A percentile compares a stretch with the other conserved stretches of the same genome.
These are phyloP conservation scores for Euwallacea fornicatus DNA, from an alignment of 1,140 invertebrate genomes.

Conservation along the genomic window DNA sequence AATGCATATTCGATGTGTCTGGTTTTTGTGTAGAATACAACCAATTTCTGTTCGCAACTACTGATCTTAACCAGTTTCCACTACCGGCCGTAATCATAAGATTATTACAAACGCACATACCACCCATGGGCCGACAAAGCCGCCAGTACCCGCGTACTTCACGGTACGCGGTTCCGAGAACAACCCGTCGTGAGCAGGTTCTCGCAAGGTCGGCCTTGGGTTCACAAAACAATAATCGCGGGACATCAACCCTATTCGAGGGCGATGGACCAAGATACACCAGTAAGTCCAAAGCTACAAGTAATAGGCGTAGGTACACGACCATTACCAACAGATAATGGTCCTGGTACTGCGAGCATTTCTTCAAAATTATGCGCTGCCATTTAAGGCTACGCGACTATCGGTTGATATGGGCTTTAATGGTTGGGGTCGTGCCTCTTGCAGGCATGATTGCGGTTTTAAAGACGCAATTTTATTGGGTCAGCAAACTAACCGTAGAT, in stretches of 20 bases:
- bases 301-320: constrained; percentile 18
- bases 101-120: constrained; percentile 6
- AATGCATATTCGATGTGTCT: constrained; percentile 12
- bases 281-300: constrained; percentile 8
- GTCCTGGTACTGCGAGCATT: constrained; percentile 3
- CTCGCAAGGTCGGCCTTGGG: constrained; percentile 22
- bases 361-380: constrained; percentile 6
- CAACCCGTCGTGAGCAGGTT: constrained; percentile 16
- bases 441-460: too few relatives aligned
- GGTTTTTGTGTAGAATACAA: neutral
- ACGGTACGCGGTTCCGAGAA: constrained; percentile 14
- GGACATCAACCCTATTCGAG: constrained; percentile 23
- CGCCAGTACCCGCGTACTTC: constrained; percentile 1
- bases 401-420: neutral
- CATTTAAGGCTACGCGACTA: constrained; percentile 4
- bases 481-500: too few relatives aligned
- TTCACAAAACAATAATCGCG: constrained; percentile 26
- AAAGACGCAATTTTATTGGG: too few relatives aligned
- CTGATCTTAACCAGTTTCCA: neutral
- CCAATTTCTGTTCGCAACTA: neutral
- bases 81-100: neutral
- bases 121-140: neutral
- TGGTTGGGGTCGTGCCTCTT: neutral
- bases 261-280: constrained; percentile 16
- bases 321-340: constrained; percentile 16